phyloP scores from a whole-genome alignment of 2,797 vertebrate genomes.

The Geotria australis region DNA sequence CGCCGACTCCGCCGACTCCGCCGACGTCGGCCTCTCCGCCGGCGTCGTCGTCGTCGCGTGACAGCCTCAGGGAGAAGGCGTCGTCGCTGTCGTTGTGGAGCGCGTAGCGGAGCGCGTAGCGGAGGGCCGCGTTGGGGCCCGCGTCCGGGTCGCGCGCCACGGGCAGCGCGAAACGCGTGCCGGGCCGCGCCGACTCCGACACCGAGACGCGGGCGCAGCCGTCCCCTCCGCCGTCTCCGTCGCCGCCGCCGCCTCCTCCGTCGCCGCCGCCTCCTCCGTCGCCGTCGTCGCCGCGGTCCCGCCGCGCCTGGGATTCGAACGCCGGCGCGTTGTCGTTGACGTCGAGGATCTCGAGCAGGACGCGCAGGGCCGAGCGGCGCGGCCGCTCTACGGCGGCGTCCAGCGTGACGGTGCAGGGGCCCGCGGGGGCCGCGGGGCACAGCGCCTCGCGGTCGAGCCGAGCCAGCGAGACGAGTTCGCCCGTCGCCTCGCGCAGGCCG shows the following conservation, averaged over 20 bases:
- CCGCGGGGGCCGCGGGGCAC: neutral
- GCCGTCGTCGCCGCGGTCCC: neutral
- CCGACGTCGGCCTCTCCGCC: neutral
- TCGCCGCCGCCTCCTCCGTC: too few species aligned
- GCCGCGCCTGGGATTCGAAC: neutral
- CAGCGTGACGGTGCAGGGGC: neutral
- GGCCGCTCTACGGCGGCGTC: neutral
- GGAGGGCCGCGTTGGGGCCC: neutral
- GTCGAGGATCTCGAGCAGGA: neutral
- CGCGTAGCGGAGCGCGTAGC: neutral
- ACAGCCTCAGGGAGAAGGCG: too few species aligned
- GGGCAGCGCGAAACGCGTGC: neutral
- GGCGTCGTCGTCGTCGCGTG: too few species aligned
- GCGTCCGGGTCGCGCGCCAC: neutral
- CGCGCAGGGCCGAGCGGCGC: neutral
- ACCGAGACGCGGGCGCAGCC: neutral
- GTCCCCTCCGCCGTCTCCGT: neutral
- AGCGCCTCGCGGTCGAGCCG: too few species aligned
- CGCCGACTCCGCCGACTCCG: neutral
- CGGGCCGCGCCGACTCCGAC: neutral
- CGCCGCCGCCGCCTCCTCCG: neutral
- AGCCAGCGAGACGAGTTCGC: too few species aligned
- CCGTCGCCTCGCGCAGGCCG: too few species aligned
- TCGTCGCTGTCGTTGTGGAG: too few species aligned
- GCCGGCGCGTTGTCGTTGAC: neutral